Evolutionary conservation across 1,140 invertebrate species (phyloP), one percentile per base, ranked within the genome.

Genomic region (Psix sp.): DNA sequence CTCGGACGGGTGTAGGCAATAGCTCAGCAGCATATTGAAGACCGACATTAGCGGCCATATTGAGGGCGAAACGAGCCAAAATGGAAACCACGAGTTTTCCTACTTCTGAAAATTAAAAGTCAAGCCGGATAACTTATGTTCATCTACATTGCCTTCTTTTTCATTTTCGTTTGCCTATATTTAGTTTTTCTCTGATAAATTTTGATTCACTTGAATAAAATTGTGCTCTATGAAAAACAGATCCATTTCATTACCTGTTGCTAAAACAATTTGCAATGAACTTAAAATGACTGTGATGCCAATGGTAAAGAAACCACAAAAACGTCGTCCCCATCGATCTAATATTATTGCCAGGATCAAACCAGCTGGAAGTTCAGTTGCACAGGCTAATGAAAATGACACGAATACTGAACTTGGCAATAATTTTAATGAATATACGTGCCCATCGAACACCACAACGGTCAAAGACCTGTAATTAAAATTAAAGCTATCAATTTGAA

Each of bases 311-410:
- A 89, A 91, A 49, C 89, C 88, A 13, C 90, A 87, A 82, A 90
- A 90, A 49, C 91, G 81, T 24, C 91, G 81, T 1, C 91, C 91
- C 88, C 89, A 91, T 77, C 88, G 88, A 80, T 93, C 92, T 14
- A 93, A 80, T 5, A 91, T 81, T 5, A 93, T 62, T 0, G 92
- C 89, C 1, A 93, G 82, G 42, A 93, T 71, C 3, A 91, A 88
- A 13, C 92, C 92, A 3, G 92, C 92, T 0, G 92, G 92, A 40
- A 93, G 87, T 82, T 94, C 92, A 0, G 92, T 91, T 5, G 90
- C 88, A 1, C 91, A 91, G 0, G 92, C 90, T 1, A 93, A 75
- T 0, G 91, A 91, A 80, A 93, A 93, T 0, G 91, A 91, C 20
- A 92, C 85, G 75, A 93, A 93, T 33, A 92, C 89, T 70, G 91